These are phyloP conservation scores for rat (Rattus norvegicus) DNA, from an alignment of 2,113 vertebrate genomes.

Conservation along the genomic window GRCr8 NC_086027.1:99480501-99481000, in stretches of 20 bases:
- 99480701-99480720: not conserved
- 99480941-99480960: not conserved
- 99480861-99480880: no score
- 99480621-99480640: not conserved
- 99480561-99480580: not conserved
- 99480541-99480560: not conserved
- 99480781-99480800: not conserved
- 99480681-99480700: not conserved
- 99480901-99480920: not conserved
- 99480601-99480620: not conserved
- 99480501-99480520: not conserved
- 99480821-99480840: fast-evolving
- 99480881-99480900: no score
- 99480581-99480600: not conserved
- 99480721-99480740: not conserved
- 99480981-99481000: not conserved
- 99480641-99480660: not conserved
- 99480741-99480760: not conserved
- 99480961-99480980: not conserved
- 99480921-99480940: not conserved
- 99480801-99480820: not conserved
- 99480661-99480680: not conserved
- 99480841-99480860: not conserved
- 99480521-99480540: not conserved
- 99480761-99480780: not conserved